Conservation (phyloP, 2,888 invertebrate species). For the Sepiola atlantica region DNA sequence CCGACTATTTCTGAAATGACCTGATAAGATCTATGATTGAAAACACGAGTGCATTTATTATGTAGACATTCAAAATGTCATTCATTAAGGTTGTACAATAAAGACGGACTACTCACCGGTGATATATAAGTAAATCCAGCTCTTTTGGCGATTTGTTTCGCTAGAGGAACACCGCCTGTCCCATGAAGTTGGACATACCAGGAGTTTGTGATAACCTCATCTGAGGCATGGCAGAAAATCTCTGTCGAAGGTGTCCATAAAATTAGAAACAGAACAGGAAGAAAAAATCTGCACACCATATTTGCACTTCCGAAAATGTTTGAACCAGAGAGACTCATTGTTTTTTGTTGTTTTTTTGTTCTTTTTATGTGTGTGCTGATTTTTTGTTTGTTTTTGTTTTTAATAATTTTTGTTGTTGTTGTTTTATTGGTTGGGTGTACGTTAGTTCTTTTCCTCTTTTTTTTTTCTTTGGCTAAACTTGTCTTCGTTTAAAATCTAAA, state of each 20-base stretch:
- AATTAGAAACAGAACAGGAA: not conserved
- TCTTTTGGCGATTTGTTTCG: constrained; percentile 86
- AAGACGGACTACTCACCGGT: constrained; percentile 84
- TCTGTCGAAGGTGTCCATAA: not conserved
- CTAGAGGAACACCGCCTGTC: constrained; percentile 82
- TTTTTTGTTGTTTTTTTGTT: not conserved
- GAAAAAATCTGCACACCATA: not conserved
- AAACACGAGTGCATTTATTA: no score
- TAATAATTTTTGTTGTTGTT: not conserved
- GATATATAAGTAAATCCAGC: constrained; percentile 96
- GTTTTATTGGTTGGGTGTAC: not conserved
- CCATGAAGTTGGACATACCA: constrained; percentile 92
- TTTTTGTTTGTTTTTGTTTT: not conserved
- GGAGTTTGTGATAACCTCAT: constrained; percentile 92
- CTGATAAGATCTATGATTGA: no score
- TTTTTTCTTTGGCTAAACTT: no score
- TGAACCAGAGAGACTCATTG: not conserved
- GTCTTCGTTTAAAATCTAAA: not conserved
- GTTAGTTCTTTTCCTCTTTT: not conserved
- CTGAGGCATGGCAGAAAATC: constrained; percentile 48
- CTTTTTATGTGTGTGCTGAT: not conserved
- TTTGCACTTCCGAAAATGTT: constrained; percentile 5
- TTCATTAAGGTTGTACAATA: no score
- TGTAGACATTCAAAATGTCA: not conserved
- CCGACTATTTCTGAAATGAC: no score